These are phyloP conservation scores for Atrichornis clamosus DNA, from an alignment of 2,113 vertebrate genomes.

Conservation along the genomic window DNA sequence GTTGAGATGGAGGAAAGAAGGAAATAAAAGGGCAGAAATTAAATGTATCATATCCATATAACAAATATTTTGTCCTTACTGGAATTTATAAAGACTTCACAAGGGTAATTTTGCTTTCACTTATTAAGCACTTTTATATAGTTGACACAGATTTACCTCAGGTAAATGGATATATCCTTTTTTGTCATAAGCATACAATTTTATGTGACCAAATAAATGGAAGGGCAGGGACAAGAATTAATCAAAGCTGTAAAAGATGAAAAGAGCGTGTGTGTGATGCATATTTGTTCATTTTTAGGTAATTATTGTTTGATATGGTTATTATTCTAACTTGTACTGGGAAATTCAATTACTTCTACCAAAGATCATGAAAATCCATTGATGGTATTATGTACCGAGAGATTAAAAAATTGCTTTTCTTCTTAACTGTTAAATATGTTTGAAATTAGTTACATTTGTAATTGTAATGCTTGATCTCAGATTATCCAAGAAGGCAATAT, in stretches of 20 bases:
- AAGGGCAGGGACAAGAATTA: background rate
- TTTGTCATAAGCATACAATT: background rate
- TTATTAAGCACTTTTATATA: background rate
- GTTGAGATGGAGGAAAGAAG: background rate
- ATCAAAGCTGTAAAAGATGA: background rate
- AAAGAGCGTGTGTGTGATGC: background rate
- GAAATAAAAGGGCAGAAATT: background rate
- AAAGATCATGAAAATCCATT: background rate
- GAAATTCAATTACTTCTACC: conserved; percentile 11
- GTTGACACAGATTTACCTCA: background rate
- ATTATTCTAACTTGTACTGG: conserved; percentile 2
- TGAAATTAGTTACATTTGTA: background rate
- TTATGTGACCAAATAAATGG: conserved; percentile 21
- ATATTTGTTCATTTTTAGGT: conserved; percentile 8
- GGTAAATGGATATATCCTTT: background rate
- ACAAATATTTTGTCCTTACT: background rate
- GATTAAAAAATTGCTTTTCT: background rate
- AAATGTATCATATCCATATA: too few relatives aligned
- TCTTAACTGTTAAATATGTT: background rate
- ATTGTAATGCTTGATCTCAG: background rate
- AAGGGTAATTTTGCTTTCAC: background rate
- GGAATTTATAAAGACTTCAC: background rate
- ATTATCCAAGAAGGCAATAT: background rate
- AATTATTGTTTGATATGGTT: conserved; percentile 1
- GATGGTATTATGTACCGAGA: background rate